phyloP scores from a whole-genome alignment of 2,113 vertebrate species.

The Triplophysa siluroides region DNA sequence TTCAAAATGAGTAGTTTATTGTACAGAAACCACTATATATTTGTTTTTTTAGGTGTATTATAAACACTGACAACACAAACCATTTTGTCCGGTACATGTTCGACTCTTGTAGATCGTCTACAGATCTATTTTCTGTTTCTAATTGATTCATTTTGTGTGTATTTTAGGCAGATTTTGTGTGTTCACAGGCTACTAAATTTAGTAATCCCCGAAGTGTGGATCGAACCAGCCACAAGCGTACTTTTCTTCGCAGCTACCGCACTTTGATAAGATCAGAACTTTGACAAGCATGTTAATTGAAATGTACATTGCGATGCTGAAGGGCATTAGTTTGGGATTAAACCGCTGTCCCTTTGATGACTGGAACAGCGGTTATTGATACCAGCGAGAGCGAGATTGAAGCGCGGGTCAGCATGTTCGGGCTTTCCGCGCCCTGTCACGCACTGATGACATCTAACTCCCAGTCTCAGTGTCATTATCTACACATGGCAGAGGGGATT shows the following conservation, averaged over 20 bases:
- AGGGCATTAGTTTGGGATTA: conserved; percentile 55
- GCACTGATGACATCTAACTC: conserved; percentile 74
- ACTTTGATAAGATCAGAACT: conserved; percentile 48
- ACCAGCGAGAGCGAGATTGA: conserved; percentile 46
- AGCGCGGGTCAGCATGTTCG: conserved; percentile 53
- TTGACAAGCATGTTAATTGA: conserved; percentile 57
- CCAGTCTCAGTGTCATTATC: conserved; percentile 69
- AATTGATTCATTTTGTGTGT: neutral
- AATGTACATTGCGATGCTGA: conserved; percentile 52
- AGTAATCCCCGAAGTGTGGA: conserved; percentile 26
- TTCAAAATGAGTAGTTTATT: too few relatives aligned
- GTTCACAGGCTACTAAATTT: neutral
- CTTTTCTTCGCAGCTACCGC: conserved; percentile 33
- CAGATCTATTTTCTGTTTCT: neutral
- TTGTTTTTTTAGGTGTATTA: too few relatives aligned
- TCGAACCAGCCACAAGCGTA: conserved; percentile 30
- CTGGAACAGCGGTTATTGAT: conserved; percentile 50
- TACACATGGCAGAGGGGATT: conserved; percentile 70
- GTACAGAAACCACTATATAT: too few relatives aligned
- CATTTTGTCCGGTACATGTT: too few relatives aligned
- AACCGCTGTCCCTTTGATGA: conserved; percentile 55
- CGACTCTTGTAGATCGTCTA: too few relatives aligned
- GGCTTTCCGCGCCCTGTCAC: conserved; percentile 59
- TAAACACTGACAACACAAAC: too few relatives aligned
- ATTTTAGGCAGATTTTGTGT: neutral